Base-by-base conservation (phyloP, 2,797 vertebrate species). In the Holocentrus rufus region DNA sequence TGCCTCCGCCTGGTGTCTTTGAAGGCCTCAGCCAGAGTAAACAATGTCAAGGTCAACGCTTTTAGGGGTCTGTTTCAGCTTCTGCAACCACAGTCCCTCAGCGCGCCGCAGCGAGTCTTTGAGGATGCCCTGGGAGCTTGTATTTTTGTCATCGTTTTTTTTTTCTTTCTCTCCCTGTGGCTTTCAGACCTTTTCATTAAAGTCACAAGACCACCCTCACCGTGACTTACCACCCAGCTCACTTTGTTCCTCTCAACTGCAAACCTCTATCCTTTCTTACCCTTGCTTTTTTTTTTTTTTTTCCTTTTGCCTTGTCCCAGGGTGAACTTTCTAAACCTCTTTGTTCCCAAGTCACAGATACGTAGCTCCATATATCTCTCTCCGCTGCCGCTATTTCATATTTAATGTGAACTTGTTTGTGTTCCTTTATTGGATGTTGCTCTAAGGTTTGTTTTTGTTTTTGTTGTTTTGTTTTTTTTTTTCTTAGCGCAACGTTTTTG, bases 21-120 rank as follows among this genome's bases (percentile, higher is more conserved):
- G 80, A 88, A 83, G 69, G 82, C 50, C 77, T 46, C 13, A 54
- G 69, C 80, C 68, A 52, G 71, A 65, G 83, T 85, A 91, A 92
- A 90, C 84, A 90, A 76, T 49, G 59, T 75, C 82, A 87, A 83
- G 89, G 89, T 88, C 75, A 76, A 30, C 7, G 39, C 61, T 81
- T 75, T 55, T 15, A 17, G 34, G 58, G 73, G 77, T 85, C 69
- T 66, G 57, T 80, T 72, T 74, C 76, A 74, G 72, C 85, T 76
- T 86, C 80, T 83, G 76, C 13, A 13, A 72, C 83, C 85, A 78
- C 79, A 76, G 65, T 47, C 42, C 49, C 36, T 14, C 83, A 56
- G 66, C 67, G 30, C 61, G 23, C 54, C 3, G 5, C 76, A 54
- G 17, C 2, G 17, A n/a, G 77, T 70, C 54, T 74, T 59, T 76